Evolutionary conservation across 2,888 invertebrate genomes (phyloP), one percentile per base, ranked within the genome.

Genomic region (Nesidiocoris tenuis): DNA sequence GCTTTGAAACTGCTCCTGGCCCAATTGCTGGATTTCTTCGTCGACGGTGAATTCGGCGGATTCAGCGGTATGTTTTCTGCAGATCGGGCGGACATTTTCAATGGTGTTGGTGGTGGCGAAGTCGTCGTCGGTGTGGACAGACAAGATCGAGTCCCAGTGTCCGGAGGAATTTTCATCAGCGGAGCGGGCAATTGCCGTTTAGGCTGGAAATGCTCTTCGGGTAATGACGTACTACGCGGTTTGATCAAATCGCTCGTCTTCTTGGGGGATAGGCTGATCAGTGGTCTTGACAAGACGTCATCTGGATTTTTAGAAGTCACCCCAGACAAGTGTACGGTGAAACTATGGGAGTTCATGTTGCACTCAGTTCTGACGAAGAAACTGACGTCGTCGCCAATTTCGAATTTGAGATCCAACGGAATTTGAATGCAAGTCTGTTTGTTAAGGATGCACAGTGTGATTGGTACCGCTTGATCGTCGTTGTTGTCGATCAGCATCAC

Each of bases 341-440:
- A 72, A 22, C 61, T 72, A 22, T 72, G 61, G 16, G 23, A 17
- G 63, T 72, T 61, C 63, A 61, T 61, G n/a, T 61, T 72, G 63
- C 18, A 72, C 0, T 72, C 72, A 24, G 72, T 61, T 54, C 39
- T 61, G 61, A 72, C 21, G 54, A 89, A 87, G 82, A 95, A 92
- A 16, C 90, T 87, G 70, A 95, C 86, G 72, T 89, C 86, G 80
- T 92, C 90, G 61, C 93, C 94, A 80, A 87, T 86, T 79, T 88
- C 88, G 82, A 96, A 96, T 82, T 92, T 91, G 24, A 96, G 86
- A 83, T 96, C 94, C n/a, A 97, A 83, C 0, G 88, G 86, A 55
- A 90, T 89, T 84, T 96, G 95, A 9, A 80, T 63, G 17, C 61
- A 70, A 3, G 76, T 65, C 17, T 77, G 71, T 63, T 82, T 82